Evolutionary conservation across 2,113 vertebrate species (phyloP).

Genomic region (Leptobrachium ailaonicum): DNA sequence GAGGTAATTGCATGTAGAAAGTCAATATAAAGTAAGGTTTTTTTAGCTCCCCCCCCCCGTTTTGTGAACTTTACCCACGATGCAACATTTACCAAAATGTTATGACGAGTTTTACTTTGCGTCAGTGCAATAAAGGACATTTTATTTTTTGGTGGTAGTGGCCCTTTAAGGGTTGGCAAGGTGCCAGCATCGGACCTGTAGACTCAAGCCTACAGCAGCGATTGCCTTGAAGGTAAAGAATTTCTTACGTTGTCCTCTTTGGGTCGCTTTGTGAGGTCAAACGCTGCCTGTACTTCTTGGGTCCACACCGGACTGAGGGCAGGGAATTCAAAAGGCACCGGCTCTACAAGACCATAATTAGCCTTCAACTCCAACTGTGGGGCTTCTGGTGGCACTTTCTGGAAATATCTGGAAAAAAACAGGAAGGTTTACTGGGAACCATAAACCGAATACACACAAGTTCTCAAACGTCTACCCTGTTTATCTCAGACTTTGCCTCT

Average conservation of each 20-base stretch:
- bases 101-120: no score
- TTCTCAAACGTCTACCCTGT: not conserved
- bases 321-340: slow-evolving; percentile 85
- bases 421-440: not conserved
- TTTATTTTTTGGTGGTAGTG: no score
- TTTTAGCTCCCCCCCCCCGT: no score
- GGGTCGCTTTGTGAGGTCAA: slow-evolving; percentile 90
- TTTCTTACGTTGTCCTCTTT: slow-evolving; percentile 87
- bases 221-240: not conserved
- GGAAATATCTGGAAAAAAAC: slow-evolving; percentile 85
- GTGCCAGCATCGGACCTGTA: no score
- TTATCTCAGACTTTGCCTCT: no score
- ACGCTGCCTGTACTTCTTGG: slow-evolving; percentile 82
- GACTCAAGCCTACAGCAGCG: not conserved
- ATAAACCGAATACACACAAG: not conserved
- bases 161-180: no score
- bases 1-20: no score
- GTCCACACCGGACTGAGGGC: slow-evolving; percentile 78
- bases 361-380: slow-evolving; percentile 93
- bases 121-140: no score
- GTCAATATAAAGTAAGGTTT: no score
- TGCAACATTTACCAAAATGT: no score
- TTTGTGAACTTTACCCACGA: no score
- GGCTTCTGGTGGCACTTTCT: slow-evolving; percentile 89
- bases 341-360: slow-evolving; percentile 92